Evolutionary conservation across 2,888 invertebrate species (phyloP), one percentile per base, ranked within the genome.

Genomic region (Xanthia icteritia): DNA sequence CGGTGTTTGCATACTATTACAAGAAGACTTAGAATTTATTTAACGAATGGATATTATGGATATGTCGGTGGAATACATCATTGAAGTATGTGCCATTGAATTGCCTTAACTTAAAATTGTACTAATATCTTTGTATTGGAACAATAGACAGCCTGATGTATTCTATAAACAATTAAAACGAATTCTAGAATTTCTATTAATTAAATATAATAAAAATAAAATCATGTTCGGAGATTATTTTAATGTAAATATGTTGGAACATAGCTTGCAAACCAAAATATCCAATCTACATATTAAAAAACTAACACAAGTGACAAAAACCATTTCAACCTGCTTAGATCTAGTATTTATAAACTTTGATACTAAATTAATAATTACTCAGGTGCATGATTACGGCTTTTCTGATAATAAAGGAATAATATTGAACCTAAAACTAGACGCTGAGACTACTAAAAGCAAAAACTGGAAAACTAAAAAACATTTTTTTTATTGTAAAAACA

Each of bases 1-100:
- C 27, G 69, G 58, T 58, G 39, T 69, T 20, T 58, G 58, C 42
- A 58, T 56, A 69, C 20, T 56, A 39, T 27, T 56, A 27, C 68
- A 39, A 1, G 39, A 56, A 17, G n/a, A 39, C n/a, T n/a, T 56
- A 11, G 39, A 20, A 42, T 64, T 64, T 42, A 45, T 45, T 48
- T 27, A 65, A 65, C 5, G 45, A 11, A 45, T 45, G 45, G 45
- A 65, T 27, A 42, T 27, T 65, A 45, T 20, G 45, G 45, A 45
- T 27, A 45, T 3, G 20, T 45, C 66, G 8, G 20, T 48, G 6
- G 66, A 27, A 48, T 31, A 66, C 27, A 31, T 66, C 3, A 48
- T 31, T 20, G 27, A 66, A 66, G 27, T 45, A 27, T 27, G 27
- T 45, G n/a, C n/a, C 2, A 54, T 68, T n/a, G 39, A 56, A 56